These are phyloP conservation scores for Ameiurus melas DNA, from an alignment of 2,113 vertebrate genomes.

Conservation along the genomic window DNA sequence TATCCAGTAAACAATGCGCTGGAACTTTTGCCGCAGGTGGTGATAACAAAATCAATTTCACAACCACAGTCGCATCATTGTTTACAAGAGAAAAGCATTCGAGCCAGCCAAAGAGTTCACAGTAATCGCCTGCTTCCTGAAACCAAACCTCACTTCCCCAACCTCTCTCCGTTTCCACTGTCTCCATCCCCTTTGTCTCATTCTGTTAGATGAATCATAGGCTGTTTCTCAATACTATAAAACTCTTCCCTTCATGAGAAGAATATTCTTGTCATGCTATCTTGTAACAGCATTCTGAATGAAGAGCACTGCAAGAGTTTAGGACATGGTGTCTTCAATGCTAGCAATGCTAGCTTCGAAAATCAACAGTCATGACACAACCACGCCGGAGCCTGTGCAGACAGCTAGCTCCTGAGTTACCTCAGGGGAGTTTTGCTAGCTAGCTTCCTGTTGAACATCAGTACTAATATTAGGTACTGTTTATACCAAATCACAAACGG, in stretches of 20 bases:
- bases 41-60: slow-evolving; percentile 8
- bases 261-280: neutral
- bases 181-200: neutral
- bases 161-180: neutral
- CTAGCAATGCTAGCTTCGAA: neutral
- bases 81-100: neutral
- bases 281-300: neutral
- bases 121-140: neutral
- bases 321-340: too few species aligned
- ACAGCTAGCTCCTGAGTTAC: neutral
- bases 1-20: neutral
- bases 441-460: neutral
- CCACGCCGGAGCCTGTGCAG: neutral
- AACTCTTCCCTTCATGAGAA: neutral
- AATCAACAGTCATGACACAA: neutral
- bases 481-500: neutral
- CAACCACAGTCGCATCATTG: neutral
- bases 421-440: neutral
- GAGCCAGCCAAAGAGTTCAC: neutral
- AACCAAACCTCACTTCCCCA: neutral
- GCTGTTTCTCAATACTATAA: neutral
- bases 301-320: neutral
- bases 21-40: neutral
- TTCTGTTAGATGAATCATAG: neutral
- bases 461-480: neutral